A percentile compares a stretch with the other conserved stretches of the same genome.
phyloP scores from a whole-genome alignment of 2,888 invertebrate species.

The Sericinus montela region DNA sequence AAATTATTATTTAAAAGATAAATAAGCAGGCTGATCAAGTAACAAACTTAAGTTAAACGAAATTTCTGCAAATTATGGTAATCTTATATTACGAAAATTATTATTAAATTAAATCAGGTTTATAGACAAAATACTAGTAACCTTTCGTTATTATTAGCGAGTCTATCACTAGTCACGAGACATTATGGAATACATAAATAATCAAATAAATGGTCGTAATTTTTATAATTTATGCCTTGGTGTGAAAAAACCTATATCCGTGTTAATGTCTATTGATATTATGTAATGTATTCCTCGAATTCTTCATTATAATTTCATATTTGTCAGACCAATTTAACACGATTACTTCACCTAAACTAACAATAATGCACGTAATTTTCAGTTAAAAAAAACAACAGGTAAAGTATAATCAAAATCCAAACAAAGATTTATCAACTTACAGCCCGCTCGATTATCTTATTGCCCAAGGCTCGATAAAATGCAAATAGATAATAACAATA shows the following conservation, averaged over 20 bases:
- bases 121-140: too few relatives aligned
- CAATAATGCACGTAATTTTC: too few relatives aligned
- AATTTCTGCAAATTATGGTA: too few relatives aligned
- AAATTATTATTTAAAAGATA: too few relatives aligned
- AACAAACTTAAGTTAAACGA: too few relatives aligned
- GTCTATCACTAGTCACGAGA: too few relatives aligned
- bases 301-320: neutral
- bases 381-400: neutral
- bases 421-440: constrained; percentile 25
- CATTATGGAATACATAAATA: too few relatives aligned
- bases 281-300: neutral
- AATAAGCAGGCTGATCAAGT: too few relatives aligned
- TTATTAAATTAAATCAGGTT: too few relatives aligned
- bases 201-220: too few relatives aligned
- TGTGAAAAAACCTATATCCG: neutral
- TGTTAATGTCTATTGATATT: neutral
- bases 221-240: neutral
- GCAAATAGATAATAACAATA: constrained; percentile 36
- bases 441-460: constrained; percentile 29
- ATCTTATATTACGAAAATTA: too few relatives aligned
- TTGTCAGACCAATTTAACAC: neutral
- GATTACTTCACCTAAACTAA: neutral
- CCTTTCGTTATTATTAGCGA: too few relatives aligned
- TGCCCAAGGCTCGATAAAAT: constrained; percentile 29
- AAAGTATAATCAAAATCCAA: constrained; percentile 21